Conservation (phyloP, 2,888 invertebrate genomes). For the Xestia sexstrigata region DNA sequence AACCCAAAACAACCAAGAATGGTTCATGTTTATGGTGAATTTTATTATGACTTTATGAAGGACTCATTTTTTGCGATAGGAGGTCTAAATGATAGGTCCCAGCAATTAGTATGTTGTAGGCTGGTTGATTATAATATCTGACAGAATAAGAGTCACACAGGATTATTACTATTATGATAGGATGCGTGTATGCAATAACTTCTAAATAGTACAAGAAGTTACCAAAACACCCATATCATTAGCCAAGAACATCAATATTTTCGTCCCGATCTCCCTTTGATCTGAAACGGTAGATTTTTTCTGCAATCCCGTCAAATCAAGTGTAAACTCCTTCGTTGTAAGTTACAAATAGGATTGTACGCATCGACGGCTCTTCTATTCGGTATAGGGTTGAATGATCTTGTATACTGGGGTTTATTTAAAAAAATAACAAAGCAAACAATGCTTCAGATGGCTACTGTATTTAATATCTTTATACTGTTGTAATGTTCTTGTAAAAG, state of each 20-base stretch:
- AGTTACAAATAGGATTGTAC: conserved; percentile 56
- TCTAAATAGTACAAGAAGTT: neutral
- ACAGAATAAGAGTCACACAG: neutral
- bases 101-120: neutral
- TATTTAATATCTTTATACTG: conserved; percentile 32
- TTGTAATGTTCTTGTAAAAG: conserved; percentile 13
- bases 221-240: neutral
- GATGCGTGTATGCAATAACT: neutral
- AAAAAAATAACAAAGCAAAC: conserved; percentile 45
- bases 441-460: conserved; percentile 43
- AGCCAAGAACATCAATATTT: conserved; percentile 39
- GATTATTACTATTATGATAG: neutral
- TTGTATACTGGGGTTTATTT: conserved; percentile 35
- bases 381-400: conserved; percentile 46
- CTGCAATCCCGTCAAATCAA: conserved; percentile 55
- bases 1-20: too few species aligned
- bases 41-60: too few species aligned
- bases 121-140: neutral
- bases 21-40: too few species aligned
- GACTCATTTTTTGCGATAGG: too few species aligned
- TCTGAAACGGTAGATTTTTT: conserved; percentile 33
- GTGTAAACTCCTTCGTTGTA: conserved; percentile 70
- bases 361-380: conserved; percentile 30
- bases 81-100: neutral
- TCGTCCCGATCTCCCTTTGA: conserved; percentile 35